phyloP scores from a whole-genome alignment of 2,888 invertebrate species.

The Rotaria socialis region DNA sequence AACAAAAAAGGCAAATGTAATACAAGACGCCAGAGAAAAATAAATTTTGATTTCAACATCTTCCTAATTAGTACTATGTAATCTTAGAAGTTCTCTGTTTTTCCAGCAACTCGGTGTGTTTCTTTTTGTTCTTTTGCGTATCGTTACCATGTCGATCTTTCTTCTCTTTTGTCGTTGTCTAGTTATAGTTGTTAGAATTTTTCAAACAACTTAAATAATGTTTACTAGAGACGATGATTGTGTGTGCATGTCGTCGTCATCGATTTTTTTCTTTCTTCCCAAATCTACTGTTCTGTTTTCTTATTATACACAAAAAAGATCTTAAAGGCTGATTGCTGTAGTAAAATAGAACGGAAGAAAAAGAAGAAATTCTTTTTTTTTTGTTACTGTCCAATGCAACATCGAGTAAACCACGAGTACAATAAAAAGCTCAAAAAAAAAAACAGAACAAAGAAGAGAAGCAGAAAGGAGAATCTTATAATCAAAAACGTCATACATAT shows the following conservation, averaged over 20 bases:
- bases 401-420: background rate
- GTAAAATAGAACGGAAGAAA: background rate
- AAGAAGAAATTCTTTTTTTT: background rate
- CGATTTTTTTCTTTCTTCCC: background rate
- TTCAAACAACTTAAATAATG: background rate
- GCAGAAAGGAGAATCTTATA: background rate
- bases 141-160: conserved; percentile 14
- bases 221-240: conserved; percentile 25
- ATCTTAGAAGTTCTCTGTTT: background rate
- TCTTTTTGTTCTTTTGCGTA: background rate
- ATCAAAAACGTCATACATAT: background rate
- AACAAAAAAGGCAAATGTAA: background rate
- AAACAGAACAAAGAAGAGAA: background rate
- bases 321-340: background rate
- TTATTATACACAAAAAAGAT: background rate
- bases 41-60: background rate
- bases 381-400: background rate
- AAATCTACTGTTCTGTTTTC: background rate
- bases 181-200: conserved; percentile 13
- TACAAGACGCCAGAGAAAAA: background rate
- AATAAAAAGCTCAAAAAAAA: background rate
- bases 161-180: conserved; percentile 20
- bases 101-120: background rate
- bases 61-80: background rate
- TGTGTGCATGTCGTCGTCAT: conserved; percentile 18